Evolutionary conservation across 2,888 invertebrate genomes (phyloP).

Genomic region (Biston stratarius): DNA sequence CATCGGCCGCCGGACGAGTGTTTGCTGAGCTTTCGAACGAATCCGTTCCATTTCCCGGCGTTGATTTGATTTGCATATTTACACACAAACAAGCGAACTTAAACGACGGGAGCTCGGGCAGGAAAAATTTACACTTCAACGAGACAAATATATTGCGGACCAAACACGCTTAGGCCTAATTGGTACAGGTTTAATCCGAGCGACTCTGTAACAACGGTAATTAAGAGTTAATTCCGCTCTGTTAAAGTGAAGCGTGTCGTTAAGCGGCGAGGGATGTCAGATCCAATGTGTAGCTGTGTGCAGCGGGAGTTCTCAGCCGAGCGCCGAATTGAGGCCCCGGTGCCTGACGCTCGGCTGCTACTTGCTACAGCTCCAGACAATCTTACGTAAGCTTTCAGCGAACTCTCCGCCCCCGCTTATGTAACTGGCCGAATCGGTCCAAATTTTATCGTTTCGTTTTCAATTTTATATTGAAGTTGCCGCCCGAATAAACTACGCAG

Average conservation of each 20-base stretch:
- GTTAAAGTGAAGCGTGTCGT: constrained; percentile 47
- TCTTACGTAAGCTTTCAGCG: constrained; percentile 79
- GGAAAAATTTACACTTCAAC: constrained; percentile 31
- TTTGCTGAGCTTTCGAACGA: constrained; percentile 52
- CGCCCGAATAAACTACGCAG: constrained; percentile 47
- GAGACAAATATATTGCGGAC: constrained; percentile 40
- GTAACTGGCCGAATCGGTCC: constrained; percentile 72
- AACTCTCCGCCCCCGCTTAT: constrained; percentile 76
- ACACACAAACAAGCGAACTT: constrained; percentile 39
- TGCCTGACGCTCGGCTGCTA: not conserved
- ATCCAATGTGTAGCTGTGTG: constrained; percentile 17
- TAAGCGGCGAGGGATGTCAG: constrained; percentile 35
- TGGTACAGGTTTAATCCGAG: constrained; percentile 43
- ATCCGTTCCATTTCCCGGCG: constrained; percentile 49
- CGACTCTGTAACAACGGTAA: constrained; percentile 45
- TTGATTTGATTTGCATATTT: constrained; percentile 57
- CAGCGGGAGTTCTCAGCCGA: constrained; percentile 1
- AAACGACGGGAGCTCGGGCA: constrained; percentile 17
- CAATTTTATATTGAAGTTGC: constrained; percentile 63
- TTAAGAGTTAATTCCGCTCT: constrained; percentile 46
- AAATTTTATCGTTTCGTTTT: constrained; percentile 62
- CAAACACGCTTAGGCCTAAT: constrained; percentile 43
- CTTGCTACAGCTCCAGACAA: constrained; percentile 60
- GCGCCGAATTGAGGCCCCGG: constrained; percentile 3
- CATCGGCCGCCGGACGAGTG: constrained; percentile 54